Conservation (phyloP, 2,113 vertebrate genomes). For the Toxotes chatareus region DNA sequence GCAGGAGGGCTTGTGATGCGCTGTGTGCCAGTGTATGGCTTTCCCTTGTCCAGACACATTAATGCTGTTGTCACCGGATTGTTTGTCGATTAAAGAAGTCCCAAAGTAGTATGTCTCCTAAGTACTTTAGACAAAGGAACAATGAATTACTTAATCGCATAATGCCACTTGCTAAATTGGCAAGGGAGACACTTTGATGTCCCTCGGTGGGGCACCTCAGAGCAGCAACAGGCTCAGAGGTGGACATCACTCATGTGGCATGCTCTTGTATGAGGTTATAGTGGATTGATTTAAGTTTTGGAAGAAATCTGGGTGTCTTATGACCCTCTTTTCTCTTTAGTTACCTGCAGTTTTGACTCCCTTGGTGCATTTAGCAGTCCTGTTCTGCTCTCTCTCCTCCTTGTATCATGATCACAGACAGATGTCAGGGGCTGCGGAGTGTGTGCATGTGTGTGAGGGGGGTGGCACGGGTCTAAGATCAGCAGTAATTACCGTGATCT, state of each 20-base stretch:
- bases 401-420: constrained; percentile 43
- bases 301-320: background rate
- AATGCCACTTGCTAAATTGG: constrained; percentile 42
- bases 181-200: constrained; percentile 33
- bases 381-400: background rate
- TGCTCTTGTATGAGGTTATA: background rate
- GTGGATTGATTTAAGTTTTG: background rate
- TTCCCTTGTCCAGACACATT: constrained; percentile 24
- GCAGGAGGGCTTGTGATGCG: background rate
- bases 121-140: constrained; percentile 55
- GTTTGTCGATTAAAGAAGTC: constrained; percentile 23
- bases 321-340: background rate
- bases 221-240: constrained; percentile 20
- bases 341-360: background rate
- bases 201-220: constrained; percentile 21
- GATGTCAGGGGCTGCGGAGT: constrained; percentile 47
- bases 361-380: background rate
- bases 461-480: constrained; percentile 64
- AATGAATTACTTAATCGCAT: constrained; percentile 56
- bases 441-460: background rate
- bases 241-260: constrained; percentile 15
- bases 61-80: constrained; percentile 33
- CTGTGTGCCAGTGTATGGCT: background rate
- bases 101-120: constrained; percentile 21
- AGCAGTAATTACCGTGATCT: constrained; percentile 77